Percentiles rank a stretch among this genome's conserved stretches.
Conservation (phyloP, 2,888 invertebrate species). For the Lithophane leautieri region DNA sequence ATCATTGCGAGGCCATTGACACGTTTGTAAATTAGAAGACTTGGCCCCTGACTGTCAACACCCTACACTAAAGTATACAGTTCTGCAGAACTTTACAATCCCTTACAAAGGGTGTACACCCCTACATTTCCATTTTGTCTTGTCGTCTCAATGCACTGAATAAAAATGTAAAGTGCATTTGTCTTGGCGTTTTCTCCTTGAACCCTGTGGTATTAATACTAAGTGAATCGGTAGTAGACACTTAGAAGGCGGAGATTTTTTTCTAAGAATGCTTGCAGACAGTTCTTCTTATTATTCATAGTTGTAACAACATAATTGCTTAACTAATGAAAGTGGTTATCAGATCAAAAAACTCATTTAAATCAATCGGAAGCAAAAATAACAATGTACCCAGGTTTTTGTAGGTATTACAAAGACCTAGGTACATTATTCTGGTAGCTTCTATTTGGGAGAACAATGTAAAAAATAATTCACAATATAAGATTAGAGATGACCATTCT, state of each 20-base stretch:
- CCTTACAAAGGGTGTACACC: not conserved
- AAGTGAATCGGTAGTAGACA: conserved; percentile 26
- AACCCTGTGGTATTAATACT: conserved; percentile 24
- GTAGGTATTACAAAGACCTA: not conserved
- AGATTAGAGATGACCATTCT: not conserved
- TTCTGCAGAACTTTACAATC: not conserved
- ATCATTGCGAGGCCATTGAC: too few species aligned
- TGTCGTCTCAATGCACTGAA: not conserved
- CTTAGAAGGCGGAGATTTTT: not conserved
- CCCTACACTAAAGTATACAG: not conserved
- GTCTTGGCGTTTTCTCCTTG: conserved; percentile 3
- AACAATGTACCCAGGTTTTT: too few species aligned
- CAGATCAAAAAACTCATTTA: not conserved
- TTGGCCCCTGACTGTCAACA: too few species aligned
- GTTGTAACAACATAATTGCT: not conserved
- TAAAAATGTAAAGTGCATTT: conserved; percentile 38
- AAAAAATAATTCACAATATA: not conserved
- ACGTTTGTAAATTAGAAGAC: too few species aligned
- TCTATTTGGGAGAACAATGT: not conserved
- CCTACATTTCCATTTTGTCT: conserved; percentile 31
- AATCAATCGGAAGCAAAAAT: not conserved
- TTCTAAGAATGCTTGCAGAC: not conserved
- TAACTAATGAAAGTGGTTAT: not conserved
- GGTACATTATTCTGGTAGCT: not conserved
- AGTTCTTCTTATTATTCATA: not conserved